Evolutionary conservation across 2,113 vertebrate species (phyloP), one percentile per base, ranked within the genome.

Genomic region (Triplophysa rosa): DNA sequence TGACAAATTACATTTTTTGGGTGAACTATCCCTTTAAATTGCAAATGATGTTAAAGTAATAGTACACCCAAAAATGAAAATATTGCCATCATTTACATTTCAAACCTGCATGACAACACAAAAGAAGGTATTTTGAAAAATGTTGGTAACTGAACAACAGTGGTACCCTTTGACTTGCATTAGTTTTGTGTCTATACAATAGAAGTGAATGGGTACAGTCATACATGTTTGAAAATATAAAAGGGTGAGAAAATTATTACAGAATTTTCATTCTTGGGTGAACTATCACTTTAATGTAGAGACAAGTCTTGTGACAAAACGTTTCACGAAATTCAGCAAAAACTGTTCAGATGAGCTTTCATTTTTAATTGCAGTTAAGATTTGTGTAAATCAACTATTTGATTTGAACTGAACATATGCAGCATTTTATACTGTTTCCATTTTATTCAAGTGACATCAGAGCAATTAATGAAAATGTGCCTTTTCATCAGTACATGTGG

Each of bases 381-480:
- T 66, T n/a, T 66, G 9, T 66, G 29, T 21, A 66, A 24, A 40
- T 17, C 17, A 54, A 29, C 40, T 73, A 45, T 1, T 37, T 37
- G 33, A 73, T 80, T 21, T 63, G 33, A 23, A 54, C 13, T 14
- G 19, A 61, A 70, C 8, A 52, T n/a, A 19, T 61, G 19, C 33
- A 4, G 8, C 19, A 21, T 47, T 45, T 54, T 58, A 58, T 21
- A 58, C 8, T 10, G n/a, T 58, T 10, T 58, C 19, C 49, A 17
- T 54, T 54, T 54, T 17, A 54, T 54, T 54, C 33, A 59, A 72
- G 54, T 56, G n/a, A 40, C 33, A 21, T 58, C 19, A 72, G 58
- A 56, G 26, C 49, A 14, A 26, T 63, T 42, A 76, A 65, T 75
- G n/a, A 64, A 64, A 75, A 75, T 65, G 24, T 64, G 61, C 26